Evolutionary conservation across 2,113 vertebrate genomes (phyloP).

Genomic region (Saguinus midas): DNA sequence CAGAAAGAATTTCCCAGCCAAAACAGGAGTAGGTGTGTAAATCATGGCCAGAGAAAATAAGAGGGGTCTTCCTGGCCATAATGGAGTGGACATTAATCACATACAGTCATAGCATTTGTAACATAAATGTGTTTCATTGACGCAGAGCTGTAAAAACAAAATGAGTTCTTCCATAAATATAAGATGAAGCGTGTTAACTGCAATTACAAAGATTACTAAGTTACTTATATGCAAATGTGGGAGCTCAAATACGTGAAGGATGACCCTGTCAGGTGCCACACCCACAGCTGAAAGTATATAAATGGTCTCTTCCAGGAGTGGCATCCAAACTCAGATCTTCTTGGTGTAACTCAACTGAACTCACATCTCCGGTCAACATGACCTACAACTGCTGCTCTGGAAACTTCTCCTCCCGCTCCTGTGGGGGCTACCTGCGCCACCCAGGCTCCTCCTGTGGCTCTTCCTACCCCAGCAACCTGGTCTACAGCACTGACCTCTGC

Average conservation of each 20-base stretch:
- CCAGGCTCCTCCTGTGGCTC: neutral
- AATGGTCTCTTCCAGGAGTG: neutral
- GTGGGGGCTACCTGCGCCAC: neutral
- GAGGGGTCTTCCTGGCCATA: neutral
- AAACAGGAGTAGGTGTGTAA: neutral
- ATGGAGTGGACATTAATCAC: neutral
- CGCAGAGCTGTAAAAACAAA: constrained; percentile 18
- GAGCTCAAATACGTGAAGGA: neutral
- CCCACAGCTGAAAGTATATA: constrained; percentile 32
- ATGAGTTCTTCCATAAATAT: neutral
- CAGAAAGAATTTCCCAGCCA: neutral
- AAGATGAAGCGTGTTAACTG: constrained; percentile 30
- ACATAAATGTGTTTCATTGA: neutral
- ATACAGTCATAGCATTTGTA: constrained; percentile 27
- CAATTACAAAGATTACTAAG: neutral
- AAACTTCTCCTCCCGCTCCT: constrained; percentile 10
- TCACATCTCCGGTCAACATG: neutral
- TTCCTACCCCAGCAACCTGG: neutral
- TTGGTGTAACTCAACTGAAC: neutral
- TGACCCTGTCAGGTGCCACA: neutral
- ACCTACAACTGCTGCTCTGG: neutral
- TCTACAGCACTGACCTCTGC: neutral
- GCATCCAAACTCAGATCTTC: neutral
- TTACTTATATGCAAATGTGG: neutral
- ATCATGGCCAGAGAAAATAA: neutral